phyloP scores from a whole-genome alignment of 2,888 invertebrate genomes.

The Archips crataeganus region DNA sequence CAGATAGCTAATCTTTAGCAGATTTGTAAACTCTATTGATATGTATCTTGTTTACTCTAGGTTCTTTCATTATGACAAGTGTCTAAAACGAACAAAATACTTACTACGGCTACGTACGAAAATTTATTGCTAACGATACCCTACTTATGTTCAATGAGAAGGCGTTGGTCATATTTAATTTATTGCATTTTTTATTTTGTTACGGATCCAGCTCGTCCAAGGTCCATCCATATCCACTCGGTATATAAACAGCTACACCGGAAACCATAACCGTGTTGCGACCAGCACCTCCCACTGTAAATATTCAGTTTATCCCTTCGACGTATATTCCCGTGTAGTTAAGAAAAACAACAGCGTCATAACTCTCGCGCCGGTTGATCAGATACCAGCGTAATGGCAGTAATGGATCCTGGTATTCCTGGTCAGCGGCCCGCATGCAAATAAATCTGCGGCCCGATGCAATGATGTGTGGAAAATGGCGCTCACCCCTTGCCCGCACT shows the following conservation, averaged over 20 bases:
- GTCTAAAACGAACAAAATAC: not conserved
- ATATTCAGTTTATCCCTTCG: conserved; percentile 69
- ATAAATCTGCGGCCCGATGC: conserved; percentile 86
- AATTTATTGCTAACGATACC: not conserved
- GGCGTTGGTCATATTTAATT: not conserved
- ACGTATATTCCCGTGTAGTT: conserved; percentile 77
- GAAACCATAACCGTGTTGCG: conserved; percentile 76
- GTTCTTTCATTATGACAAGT: not conserved
- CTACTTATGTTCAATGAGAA: no score
- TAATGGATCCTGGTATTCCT: conserved; percentile 86
- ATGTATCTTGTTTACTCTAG: not conserved
- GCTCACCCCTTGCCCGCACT: conserved; percentile 71
- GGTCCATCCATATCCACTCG: conserved; percentile 53
- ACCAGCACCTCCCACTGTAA: conserved; percentile 68
- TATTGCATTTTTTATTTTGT: not conserved
- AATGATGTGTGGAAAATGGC: conserved; percentile 86
- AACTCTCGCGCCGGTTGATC: conserved; percentile 84
- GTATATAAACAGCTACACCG: conserved; percentile 71
- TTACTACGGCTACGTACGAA: no score
- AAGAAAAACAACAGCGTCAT: conserved; percentile 83
- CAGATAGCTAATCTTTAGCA: conserved; percentile 46
- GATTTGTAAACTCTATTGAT: conserved; percentile 47
- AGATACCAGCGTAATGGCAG: conserved; percentile 83
- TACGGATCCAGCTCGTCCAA: conserved; percentile 39
- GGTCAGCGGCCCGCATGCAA: conserved; percentile 87